A percentile compares a stretch with the other conserved stretches of the same genome.
Evolutionary conservation across 1,140 invertebrate genomes (phyloP).

Genomic region (Tetramorium alpestre): DNA sequence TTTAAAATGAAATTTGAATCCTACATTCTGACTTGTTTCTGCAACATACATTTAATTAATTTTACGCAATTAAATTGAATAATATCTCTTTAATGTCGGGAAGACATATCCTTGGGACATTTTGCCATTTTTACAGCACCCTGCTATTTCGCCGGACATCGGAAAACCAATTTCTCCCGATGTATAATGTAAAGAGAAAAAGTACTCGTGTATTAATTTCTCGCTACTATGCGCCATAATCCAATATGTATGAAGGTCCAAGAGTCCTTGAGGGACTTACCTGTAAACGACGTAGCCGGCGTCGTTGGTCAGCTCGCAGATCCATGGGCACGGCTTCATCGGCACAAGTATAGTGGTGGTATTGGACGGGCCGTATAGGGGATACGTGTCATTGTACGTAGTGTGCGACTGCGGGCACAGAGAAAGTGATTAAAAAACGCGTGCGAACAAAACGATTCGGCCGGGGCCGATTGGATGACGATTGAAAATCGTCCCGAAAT

Average conservation of each 20-base stretch:
- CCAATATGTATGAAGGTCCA: background rate
- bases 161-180: background rate
- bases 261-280: slow-evolving; percentile 60
- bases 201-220: background rate
- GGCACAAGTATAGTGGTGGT: slow-evolving; percentile 78
- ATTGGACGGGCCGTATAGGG: slow-evolving; percentile 78
- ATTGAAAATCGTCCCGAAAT: slow-evolving; percentile 19
- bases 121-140: background rate
- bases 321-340: slow-evolving; percentile 90
- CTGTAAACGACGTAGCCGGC: slow-evolving; percentile 91
- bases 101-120: background rate
- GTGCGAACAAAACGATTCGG: background rate
- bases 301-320: slow-evolving; percentile 96
- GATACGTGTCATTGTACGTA: slow-evolving; percentile 74
- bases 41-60: background rate
- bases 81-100: background rate
- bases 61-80: background rate
- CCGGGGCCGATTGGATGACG: background rate
- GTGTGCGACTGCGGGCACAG: slow-evolving; percentile 71
- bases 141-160: background rate
- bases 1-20: background rate
- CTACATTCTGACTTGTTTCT: background rate
- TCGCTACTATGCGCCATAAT: background rate
- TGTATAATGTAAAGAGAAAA: background rate
- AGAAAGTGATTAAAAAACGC: background rate